Evolutionary conservation across 2,888 invertebrate genomes (phyloP), one percentile per base, ranked within the genome.

Genomic region (Thyatira batis): DNA sequence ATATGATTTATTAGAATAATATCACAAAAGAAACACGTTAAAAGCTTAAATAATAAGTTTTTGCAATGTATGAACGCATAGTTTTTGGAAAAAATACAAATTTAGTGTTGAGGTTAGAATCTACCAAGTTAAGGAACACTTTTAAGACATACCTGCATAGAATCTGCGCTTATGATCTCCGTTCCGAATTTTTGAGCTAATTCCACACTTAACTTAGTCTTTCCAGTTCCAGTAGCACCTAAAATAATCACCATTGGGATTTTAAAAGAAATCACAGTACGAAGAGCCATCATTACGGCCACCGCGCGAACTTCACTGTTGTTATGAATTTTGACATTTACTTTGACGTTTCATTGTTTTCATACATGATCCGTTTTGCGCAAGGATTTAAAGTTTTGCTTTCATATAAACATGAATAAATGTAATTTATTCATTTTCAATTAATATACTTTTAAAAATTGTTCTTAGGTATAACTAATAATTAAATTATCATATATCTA

Each of bases 101-200:
- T 44, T 23, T 6, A 51, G 9, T 65, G 79, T 83, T 68, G 69
- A 87, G 88, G 87, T 88, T 87, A 88, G 65, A 61, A 69, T 59
- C 21, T 53, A 45, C 28, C n/a, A 33, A 43, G 11, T 2, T 5
- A 2, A 43, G 5, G 2, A 21, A 50, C 10, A 10, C 43, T 8
- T 60, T 50, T 56, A 51, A 28, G 44, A 72, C 77, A 69, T 79
- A 98, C 98, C 95, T 99, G 99, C 98, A 99, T 99, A 20, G 99
- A 98, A 94, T 99, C 99, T 0, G 99, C 98, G 78, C 98, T 98
- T 57, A 99, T 96, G 55, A 99, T 96, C 93, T 99, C 99, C 23
- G 98, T 97, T 65, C 93, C 93, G 84, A 96, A 98, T 78, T 93
- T 95, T 73, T 95, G 94, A 0, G 98, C 98, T 63, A 99, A 91